These are phyloP conservation scores for Amblyteles armatorius DNA, from an alignment of 2,888 invertebrate species.

Conservation along the genomic window DNA sequence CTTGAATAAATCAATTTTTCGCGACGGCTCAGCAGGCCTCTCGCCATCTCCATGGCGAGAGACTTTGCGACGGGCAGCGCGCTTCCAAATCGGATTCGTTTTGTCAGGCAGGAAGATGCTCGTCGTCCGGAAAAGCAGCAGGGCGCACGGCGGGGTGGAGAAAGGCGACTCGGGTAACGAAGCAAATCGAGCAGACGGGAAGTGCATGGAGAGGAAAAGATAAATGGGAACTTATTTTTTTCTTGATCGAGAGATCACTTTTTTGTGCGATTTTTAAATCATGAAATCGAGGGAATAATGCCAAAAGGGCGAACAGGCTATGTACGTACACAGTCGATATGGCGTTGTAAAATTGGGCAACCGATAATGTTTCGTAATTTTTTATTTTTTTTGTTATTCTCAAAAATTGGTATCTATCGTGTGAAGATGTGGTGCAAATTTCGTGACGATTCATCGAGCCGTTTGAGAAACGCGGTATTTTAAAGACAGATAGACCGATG, in stretches of 20 bases:
- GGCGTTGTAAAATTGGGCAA: too few relatives aligned
- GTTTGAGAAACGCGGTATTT: too few relatives aligned
- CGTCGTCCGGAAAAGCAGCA: conserved; percentile 22
- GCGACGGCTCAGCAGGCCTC: conserved; percentile 44
- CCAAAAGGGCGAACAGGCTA: background rate
- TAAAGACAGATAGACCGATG: too few relatives aligned
- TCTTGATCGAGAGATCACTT: background rate
- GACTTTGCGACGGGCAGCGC: background rate
- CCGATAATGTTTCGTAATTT: too few relatives aligned
- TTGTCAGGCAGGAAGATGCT: conserved; percentile 47
- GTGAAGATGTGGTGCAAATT: too few relatives aligned
- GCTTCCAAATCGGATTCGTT: conserved; percentile 71
- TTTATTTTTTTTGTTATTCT: too few relatives aligned
- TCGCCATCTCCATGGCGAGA: background rate
- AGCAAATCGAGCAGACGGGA: background rate
- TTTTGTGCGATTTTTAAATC: background rate
- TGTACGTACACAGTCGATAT: too few relatives aligned
- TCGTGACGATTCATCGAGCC: too few relatives aligned
- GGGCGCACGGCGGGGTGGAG: background rate
- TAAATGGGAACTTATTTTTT: background rate
- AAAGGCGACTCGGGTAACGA: background rate
- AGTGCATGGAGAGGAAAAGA: background rate
- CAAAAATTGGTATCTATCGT: too few relatives aligned
- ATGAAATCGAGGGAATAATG: background rate
- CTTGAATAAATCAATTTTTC: conserved; percentile 74